Conservation (phyloP, 2,113 vertebrate species). For the Noctilio leporinus region DNA sequence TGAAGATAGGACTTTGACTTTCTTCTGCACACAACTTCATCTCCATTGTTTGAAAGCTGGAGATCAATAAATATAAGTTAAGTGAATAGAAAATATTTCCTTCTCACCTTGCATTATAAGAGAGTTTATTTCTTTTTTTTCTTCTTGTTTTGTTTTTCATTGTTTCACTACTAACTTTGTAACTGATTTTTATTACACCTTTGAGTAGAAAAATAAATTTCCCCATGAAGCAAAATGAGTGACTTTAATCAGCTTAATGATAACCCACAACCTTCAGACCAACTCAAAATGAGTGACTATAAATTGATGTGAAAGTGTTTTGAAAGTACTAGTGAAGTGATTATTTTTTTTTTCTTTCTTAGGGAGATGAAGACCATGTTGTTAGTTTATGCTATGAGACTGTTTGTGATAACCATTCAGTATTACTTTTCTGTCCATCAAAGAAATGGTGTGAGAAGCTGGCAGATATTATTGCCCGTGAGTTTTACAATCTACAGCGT, state of each 20-base stretch:
- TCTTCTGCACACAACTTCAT: background rate
- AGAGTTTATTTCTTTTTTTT: background rate
- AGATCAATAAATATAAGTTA: background rate
- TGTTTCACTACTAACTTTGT: constrained; percentile 27
- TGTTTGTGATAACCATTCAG: constrained; percentile 86
- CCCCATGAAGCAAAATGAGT: background rate
- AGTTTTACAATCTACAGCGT: constrained; percentile 87
- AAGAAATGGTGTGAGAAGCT: constrained; percentile 99
- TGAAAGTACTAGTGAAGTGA: constrained; percentile 14
- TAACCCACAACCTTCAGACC: too few species aligned
- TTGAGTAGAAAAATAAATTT: constrained; percentile 26
- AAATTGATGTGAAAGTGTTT: constrained; percentile 23
- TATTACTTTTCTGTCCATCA: constrained; percentile 94
- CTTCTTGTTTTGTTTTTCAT: background rate
- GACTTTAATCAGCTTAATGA: too few species aligned
- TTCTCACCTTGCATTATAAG: background rate
- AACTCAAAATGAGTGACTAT: too few species aligned
- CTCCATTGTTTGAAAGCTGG: background rate
- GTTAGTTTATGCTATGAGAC: constrained; percentile 96
- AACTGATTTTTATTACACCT: constrained; percentile 9
- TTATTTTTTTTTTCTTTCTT: constrained; percentile 59
- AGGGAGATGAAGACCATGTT: constrained; percentile 97
- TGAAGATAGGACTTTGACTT: background rate
- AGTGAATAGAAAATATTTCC: background rate
- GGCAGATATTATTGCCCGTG: constrained; percentile 88